phyloP scores from a whole-genome alignment of 2,113 vertebrate genomes.

The Thamnaconus septentrionalis region DNA sequence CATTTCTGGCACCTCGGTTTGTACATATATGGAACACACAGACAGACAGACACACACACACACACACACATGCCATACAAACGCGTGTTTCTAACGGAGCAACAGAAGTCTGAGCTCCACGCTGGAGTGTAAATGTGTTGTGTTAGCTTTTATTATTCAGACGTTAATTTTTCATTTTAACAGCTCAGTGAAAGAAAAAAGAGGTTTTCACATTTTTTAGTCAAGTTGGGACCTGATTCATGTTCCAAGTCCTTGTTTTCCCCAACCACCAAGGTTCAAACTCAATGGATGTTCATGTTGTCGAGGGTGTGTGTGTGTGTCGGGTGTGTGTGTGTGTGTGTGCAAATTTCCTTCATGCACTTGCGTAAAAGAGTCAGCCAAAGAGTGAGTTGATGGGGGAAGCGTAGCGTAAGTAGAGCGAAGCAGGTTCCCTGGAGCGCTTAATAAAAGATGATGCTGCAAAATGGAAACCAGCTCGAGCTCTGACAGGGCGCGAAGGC shows the following conservation, averaged over 20 bases:
- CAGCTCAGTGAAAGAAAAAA: not conserved
- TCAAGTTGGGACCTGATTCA: not conserved
- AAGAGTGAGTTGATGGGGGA: slow-evolving; percentile 1
- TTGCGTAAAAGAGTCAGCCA: not conserved
- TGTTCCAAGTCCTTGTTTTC: not conserved
- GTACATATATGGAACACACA: too few species aligned
- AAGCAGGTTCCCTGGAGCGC: slow-evolving; percentile 21
- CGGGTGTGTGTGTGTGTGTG: not conserved
- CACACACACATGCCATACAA: not conserved
- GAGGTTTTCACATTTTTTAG: not conserved
- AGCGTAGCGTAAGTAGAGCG: slow-evolving; percentile 29
- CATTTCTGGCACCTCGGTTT: not conserved
- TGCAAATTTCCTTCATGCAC: not conserved
- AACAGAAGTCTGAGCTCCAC: not conserved
- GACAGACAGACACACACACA: too few species aligned
- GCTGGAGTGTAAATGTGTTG: not conserved
- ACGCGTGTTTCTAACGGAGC: not conserved
- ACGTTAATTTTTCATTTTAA: not conserved
- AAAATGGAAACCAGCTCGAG: slow-evolving; percentile 40
- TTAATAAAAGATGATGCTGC: slow-evolving; percentile 56
- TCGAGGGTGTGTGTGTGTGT: not conserved
- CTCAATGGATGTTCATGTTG: not conserved
- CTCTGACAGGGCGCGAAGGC: slow-evolving; percentile 3
- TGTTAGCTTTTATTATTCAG: not conserved
- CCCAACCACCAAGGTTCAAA: too few species aligned